A percentile compares a stretch with the other conserved stretches of the same genome.
Conservation (phyloP, 2,113 vertebrate genomes). For the Spilogale gracilis region DNA sequence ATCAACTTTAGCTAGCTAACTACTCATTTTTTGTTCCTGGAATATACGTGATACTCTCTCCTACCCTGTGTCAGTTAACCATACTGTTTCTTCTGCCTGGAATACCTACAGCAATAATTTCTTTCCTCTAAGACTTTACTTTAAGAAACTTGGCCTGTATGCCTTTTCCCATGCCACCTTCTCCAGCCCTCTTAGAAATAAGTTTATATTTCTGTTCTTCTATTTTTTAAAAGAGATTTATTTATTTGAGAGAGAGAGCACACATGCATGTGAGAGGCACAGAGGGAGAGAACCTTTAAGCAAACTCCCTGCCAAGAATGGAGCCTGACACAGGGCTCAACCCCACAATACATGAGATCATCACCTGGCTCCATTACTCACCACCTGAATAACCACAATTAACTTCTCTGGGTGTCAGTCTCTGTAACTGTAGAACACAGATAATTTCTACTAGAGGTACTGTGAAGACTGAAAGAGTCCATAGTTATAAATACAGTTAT, state of each 20-base stretch:
- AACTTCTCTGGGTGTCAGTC: not conserved
- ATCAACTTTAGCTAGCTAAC: not conserved
- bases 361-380: not conserved
- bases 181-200: slow-evolving; percentile 10
- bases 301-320: not conserved
- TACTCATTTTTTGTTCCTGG: not conserved
- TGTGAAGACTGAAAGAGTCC: not conserved
- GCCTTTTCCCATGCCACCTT: not conserved
- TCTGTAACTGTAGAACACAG: not conserved
- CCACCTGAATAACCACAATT: not conserved
- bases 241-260: not conserved
- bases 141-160: not conserved
- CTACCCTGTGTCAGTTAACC: slow-evolving; percentile 12
- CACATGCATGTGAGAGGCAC: not conserved
- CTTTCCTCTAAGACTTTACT: not conserved
- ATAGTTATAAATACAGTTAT: not conserved
- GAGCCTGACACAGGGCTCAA: not conserved
- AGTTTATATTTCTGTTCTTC: not conserved
- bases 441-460: not conserved
- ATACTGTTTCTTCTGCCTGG: not conserved
- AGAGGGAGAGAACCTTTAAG: not conserved
- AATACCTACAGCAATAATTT: not conserved
- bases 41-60: not conserved
- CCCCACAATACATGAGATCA: not conserved
- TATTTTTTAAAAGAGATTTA: not conserved